These are phyloP conservation scores for Hypsopygia costalis DNA, from an alignment of 2,888 invertebrate species.

Conservation along the genomic window DNA sequence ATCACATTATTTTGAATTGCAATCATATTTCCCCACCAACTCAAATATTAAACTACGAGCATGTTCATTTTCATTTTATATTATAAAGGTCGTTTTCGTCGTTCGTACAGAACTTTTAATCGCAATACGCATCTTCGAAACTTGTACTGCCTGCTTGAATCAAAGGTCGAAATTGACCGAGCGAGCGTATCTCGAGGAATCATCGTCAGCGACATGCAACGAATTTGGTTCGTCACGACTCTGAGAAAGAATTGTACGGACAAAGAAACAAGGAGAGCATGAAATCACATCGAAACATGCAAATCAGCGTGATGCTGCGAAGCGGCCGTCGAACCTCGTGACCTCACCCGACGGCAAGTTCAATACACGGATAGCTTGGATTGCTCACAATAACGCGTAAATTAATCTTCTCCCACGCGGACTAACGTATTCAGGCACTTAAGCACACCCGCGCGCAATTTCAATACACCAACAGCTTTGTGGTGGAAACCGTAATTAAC, in stretches of 20 bases:
- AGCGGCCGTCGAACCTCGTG: slow-evolving; percentile 49
- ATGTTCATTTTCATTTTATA: too few relatives aligned
- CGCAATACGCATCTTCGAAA: not conserved
- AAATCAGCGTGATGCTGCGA: slow-evolving; percentile 53
- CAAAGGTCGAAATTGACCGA: slow-evolving; percentile 3
- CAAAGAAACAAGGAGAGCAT: slow-evolving; percentile 48
- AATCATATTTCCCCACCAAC: too few relatives aligned
- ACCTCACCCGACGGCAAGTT: slow-evolving; percentile 27
- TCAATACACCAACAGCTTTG: not conserved
- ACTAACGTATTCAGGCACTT: slow-evolving; percentile 30
- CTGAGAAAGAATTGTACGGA: slow-evolving; percentile 39
- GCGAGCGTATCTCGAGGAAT: slow-evolving; percentile 18
- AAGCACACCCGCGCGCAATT: slow-evolving; percentile 19
- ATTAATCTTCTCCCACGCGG: slow-evolving; percentile 38
- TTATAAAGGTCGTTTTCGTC: too few relatives aligned
- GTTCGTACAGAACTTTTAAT: not conserved
- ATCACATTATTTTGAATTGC: too few relatives aligned
- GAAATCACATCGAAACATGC: slow-evolving; percentile 51
- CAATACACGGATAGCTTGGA: slow-evolving; percentile 20
- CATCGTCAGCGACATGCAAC: slow-evolving; percentile 30
- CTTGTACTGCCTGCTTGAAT: not conserved
- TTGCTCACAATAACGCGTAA: slow-evolving; percentile 21
- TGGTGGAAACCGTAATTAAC: slow-evolving; percentile 19
- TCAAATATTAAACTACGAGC: too few relatives aligned
- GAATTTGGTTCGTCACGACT: slow-evolving; percentile 46